Percentiles rank a stretch among this genome's conserved stretches.
Evolutionary conservation across 2,888 invertebrate species (phyloP).

Genomic region (Tenthredo livida): DNA sequence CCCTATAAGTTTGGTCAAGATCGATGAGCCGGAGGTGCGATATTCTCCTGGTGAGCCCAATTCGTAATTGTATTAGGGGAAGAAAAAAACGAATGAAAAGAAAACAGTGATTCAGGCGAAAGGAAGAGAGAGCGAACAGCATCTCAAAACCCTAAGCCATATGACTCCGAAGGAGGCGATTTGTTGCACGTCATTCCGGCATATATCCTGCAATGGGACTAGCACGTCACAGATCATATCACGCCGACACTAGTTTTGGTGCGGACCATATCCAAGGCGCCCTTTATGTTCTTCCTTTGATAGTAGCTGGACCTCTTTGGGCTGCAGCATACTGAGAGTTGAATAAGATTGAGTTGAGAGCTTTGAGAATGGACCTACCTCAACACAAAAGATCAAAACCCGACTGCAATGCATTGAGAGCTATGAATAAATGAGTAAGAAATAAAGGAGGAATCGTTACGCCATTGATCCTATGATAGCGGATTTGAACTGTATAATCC

Average conservation of each 20-base stretch:
- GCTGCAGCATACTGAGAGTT: not conserved
- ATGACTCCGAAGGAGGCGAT: not conserved
- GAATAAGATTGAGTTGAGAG: conserved; percentile 28
- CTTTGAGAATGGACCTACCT: conserved; percentile 14
- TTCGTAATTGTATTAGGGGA: not conserved
- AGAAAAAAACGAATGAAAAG: not conserved
- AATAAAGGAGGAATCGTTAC: not conserved
- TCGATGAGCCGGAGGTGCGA: too few species aligned
- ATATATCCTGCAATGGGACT: not conserved
- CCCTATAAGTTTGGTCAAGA: too few species aligned
- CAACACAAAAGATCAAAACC: conserved; percentile 47
- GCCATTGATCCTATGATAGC: not conserved
- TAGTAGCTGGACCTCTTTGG: not conserved
- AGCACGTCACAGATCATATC: not conserved
- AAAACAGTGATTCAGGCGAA: not conserved
- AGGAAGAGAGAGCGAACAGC: not conserved
- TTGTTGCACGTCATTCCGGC: conserved; percentile 36
- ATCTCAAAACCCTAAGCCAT: not conserved
- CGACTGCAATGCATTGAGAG: not conserved
- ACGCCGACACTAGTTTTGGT: not conserved
- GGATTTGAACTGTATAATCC: not conserved
- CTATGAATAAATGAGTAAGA: not conserved
- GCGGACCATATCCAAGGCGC: not conserved
- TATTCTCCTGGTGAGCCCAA: too few species aligned
- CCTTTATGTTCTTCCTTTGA: conserved; percentile 33